A percentile compares a stretch with the other conserved stretches of the same genome.
Evolutionary conservation across 2,113 vertebrate genomes (phyloP).

Genomic region (Procavia capensis): DNA sequence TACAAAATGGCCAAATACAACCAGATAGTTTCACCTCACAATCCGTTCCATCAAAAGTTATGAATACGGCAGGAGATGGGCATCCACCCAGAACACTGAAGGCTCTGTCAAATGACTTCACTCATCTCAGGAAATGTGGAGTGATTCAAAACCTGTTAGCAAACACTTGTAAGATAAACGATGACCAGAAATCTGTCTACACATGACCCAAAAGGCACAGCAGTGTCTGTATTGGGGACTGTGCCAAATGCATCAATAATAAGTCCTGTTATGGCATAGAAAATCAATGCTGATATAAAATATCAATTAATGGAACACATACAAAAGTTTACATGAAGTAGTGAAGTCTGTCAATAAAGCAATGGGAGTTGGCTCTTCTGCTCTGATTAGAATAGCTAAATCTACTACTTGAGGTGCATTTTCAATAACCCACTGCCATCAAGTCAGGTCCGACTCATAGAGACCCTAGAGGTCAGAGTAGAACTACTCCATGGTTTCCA

Average conservation of each 20-base stretch:
- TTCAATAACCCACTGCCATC: too few species aligned
- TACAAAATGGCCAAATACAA: constrained; percentile 83
- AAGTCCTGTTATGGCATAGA: constrained; percentile 64
- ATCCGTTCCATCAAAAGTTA: constrained; percentile 72
- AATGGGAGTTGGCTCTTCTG: not conserved
- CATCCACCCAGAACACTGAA: constrained; percentile 85
- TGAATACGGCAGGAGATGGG: constrained; percentile 77
- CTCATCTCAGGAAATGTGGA: constrained; percentile 79
- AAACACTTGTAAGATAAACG: constrained; percentile 77
- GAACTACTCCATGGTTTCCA: too few species aligned
- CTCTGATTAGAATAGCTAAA: not conserved
- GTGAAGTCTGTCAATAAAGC: not conserved
- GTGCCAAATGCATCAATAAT: constrained; percentile 72
- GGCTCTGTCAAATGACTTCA: constrained; percentile 65
- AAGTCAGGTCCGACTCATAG: too few species aligned
- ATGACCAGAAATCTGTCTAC: constrained; percentile 83
- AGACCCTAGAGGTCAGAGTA: too few species aligned
- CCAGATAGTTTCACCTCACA: constrained; percentile 83
- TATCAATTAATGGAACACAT: constrained; percentile 93
- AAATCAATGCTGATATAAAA: constrained; percentile 89
- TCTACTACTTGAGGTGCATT: not conserved
- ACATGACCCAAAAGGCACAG: constrained; percentile 69
- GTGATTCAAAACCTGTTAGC: constrained; percentile 85
- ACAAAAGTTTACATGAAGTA: constrained; percentile 93
- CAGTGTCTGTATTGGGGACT: constrained; percentile 64